These are phyloP conservation scores for Pheucticus melanocephalus DNA, from an alignment of 2,113 vertebrate species.

Conservation along the genomic window DNA sequence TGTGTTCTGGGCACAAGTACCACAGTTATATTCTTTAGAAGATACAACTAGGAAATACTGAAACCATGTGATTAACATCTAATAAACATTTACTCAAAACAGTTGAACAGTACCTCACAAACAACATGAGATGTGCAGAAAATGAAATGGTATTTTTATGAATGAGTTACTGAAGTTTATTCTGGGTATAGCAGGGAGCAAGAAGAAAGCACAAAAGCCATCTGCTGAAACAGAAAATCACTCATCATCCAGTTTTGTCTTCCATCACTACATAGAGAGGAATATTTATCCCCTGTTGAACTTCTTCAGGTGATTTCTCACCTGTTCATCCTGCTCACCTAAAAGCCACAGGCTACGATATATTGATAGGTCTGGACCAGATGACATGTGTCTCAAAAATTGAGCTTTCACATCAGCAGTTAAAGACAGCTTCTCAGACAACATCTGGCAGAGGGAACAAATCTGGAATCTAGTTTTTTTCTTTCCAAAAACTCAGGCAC, in stretches of 20 bases:
- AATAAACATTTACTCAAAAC: not conserved
- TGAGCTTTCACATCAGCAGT: not conserved
- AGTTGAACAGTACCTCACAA: not conserved
- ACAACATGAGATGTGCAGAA: not conserved
- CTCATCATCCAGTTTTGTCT: not conserved
- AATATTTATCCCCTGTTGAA: not conserved
- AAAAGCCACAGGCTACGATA: not conserved
- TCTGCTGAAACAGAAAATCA: not conserved
- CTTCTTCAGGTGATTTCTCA: not conserved
- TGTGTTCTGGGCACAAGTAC: not conserved
- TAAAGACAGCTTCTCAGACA: not conserved
- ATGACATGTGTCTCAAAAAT: accelerated
- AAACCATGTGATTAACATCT: not conserved
- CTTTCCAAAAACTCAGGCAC: not conserved
- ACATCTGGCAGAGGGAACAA: not conserved
- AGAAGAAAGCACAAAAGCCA: not conserved
- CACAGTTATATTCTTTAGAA: not conserved
- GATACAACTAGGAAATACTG: not conserved
- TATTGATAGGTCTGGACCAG: not conserved
- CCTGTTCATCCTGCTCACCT: not conserved
- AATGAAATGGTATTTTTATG: not conserved
- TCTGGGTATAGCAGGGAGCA: not conserved
- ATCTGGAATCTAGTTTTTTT: not conserved
- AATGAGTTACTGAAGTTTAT: not conserved
- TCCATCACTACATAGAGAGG: not conserved